These are phyloP conservation scores for Gari tellinella DNA, from an alignment of 2,888 invertebrate genomes.

Conservation along the genomic window DNA sequence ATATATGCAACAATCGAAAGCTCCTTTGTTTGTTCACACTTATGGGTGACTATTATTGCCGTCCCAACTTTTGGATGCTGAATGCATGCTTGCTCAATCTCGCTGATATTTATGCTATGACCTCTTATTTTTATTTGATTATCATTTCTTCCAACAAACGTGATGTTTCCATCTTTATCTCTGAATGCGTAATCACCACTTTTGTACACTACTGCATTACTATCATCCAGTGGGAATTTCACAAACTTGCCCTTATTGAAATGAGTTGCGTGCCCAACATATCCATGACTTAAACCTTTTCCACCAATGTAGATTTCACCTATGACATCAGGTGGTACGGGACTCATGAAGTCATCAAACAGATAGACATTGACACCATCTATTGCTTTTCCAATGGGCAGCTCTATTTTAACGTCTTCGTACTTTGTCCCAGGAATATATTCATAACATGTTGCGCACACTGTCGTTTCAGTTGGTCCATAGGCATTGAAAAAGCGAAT, in stretches of 20 bases:
- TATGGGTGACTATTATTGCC: conserved; percentile 69
- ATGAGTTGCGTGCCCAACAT: conserved; percentile 88
- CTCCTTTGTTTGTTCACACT: conserved; percentile 50
- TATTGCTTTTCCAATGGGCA: conserved; percentile 93
- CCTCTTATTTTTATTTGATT: conserved; percentile 88
- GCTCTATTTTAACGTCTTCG: conserved; percentile 86
- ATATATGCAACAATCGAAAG: conserved; percentile 66
- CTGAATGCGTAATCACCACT: conserved; percentile 93
- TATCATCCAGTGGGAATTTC: conserved; percentile 55
- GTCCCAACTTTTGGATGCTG: conserved; percentile 70
- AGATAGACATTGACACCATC: conserved; percentile 93
- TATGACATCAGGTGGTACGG: conserved; percentile 90
- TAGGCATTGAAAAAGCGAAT: conserved; percentile 93
- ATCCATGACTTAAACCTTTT: conserved; percentile 91
- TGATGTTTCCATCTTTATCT: conserved; percentile 88
- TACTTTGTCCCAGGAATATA: conserved; percentile 84
- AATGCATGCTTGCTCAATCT: conserved; percentile 88
- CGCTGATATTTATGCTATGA: conserved; percentile 93
- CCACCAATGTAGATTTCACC: conserved; percentile 94
- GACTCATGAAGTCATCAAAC: conserved; percentile 89
- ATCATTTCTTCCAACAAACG: conserved; percentile 91
- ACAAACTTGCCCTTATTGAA: conserved; percentile 83
- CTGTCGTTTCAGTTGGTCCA: conserved; percentile 96
- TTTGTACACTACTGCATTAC: conserved; percentile 87
- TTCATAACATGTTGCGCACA: conserved; percentile 93